Base-by-base conservation (phyloP, 2,797 vertebrate species). In the Manis pentadactyla region DNA sequence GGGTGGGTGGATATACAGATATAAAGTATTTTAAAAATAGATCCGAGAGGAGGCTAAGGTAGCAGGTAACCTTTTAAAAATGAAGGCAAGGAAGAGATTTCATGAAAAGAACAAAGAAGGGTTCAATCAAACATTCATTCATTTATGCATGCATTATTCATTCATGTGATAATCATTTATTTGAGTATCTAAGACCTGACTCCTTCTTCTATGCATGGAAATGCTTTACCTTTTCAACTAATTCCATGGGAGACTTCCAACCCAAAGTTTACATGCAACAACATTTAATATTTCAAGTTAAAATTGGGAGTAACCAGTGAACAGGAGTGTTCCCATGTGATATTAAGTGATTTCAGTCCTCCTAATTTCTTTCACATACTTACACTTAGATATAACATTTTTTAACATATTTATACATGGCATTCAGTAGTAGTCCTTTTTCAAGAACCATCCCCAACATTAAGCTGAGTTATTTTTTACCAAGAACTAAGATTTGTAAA, bases 401-500 rank as follows among this genome's bases (percentile, higher is more conserved):
- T 46, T 46, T 9, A 46, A 46, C 42, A 46, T 46, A 46, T 46
- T 46, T 46, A 46, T 46, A 46, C 42, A 46, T 46, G 42, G 42
- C 42, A 46, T 46, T 46, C 42, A 74, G 13, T 51, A 89, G 4
- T 42, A 75, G 7, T 77, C 27, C 86, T 71, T 78, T 87, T 77
- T 63, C 25, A 69, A 83, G 29, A 84, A 92, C 2, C 29, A n/a
- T 23, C 7, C 18, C n/a, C 59, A 4, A 90, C 68, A 90, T 88
- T 71, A 87, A 87, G 46, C 63, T 74, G 66, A 96, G 63, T 81
- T 92, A 10, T 90, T 82, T 66, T 57, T 55, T 82, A 17, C 39
- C 59, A 86, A 83, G 46, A 71, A 73, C 9, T 55, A 82, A 95
- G 77, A 86, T 34, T 51, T 68, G 42, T 87, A 83, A 96, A 83